These are phyloP conservation scores for Bambusicola thoracicus DNA, from an alignment of 2,113 vertebrate genomes.

Conservation along the genomic window DNA sequence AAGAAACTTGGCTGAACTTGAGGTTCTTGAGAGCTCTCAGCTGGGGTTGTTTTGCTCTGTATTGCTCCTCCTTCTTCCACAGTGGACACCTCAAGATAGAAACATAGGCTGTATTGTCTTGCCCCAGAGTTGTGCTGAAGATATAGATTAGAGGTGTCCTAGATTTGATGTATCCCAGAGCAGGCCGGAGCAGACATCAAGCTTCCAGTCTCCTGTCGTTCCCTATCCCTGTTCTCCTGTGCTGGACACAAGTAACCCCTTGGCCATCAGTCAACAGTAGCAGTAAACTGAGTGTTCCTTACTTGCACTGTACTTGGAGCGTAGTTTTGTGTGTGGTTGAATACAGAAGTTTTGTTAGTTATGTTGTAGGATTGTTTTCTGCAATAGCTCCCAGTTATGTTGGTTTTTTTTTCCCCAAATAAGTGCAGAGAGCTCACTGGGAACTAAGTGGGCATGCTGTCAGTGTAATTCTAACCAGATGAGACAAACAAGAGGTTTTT, in stretches of 20 bases:
- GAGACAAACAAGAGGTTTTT: not conserved
- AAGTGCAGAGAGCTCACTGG: not conserved
- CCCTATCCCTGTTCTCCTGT: not conserved
- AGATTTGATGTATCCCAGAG: not conserved
- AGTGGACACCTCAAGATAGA: not conserved
- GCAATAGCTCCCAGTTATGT: not conserved
- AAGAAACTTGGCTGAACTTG: not conserved
- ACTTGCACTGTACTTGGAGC: not conserved
- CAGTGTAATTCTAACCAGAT: not conserved
- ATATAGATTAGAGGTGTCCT: not conserved
- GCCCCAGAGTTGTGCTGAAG: not conserved
- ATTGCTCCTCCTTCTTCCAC: not conserved
- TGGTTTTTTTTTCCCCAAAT: not conserved
- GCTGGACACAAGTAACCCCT: not conserved
- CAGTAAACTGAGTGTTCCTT: not conserved
- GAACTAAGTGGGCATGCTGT: not conserved
- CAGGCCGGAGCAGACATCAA: not conserved
- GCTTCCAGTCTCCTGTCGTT: not conserved
- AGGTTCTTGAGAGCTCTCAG: not conserved
- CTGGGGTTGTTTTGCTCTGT: not conserved
- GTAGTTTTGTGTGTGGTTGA: accelerated
- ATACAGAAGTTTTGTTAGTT: too few relatives aligned
- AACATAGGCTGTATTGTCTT: not conserved
- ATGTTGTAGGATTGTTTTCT: not conserved
- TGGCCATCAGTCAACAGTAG: not conserved